Percentiles rank a stretch among this genome's conserved stretches.
Evolutionary conservation across 2,888 invertebrate species (phyloP).

Genomic region (Eumacrocentrus americanus): DNA sequence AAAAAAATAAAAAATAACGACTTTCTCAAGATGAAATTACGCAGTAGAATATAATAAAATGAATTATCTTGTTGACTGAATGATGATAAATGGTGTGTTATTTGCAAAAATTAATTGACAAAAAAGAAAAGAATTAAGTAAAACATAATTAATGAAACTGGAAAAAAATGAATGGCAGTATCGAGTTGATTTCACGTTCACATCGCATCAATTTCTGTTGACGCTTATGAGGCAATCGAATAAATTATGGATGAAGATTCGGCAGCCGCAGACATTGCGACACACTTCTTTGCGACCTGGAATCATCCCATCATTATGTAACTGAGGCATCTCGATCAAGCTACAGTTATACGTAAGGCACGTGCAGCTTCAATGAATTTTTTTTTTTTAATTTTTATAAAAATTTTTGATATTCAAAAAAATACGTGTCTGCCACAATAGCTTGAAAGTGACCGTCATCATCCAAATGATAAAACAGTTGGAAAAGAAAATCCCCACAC

Average conservation of each 20-base stretch:
- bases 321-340: too few relatives aligned
- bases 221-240: conserved; percentile 13
- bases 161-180: conserved; percentile 4
- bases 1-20: neutral
- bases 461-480: too few relatives aligned
- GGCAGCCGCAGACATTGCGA: neutral
- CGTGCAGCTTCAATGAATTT: neutral
- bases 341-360: too few relatives aligned
- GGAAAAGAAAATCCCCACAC: too few relatives aligned
- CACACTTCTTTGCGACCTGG: neutral
- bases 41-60: neutral
- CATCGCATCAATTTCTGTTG: conserved; percentile 4
- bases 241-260: conserved; percentile 12
- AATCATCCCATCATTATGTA: neutral
- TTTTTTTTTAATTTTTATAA: neutral
- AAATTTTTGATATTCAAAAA: neutral
- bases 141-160: neutral
- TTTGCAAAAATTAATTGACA: neutral
- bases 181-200: neutral
- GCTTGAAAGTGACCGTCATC: too few relatives aligned
- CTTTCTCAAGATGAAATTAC: neutral
- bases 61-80: neutral
- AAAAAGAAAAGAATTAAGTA: neutral
- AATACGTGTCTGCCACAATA: too few relatives aligned
- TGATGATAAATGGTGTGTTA: neutral